phyloP scores from a whole-genome alignment of 2,888 invertebrate genomes.

The Watsonalla binaria region DNA sequence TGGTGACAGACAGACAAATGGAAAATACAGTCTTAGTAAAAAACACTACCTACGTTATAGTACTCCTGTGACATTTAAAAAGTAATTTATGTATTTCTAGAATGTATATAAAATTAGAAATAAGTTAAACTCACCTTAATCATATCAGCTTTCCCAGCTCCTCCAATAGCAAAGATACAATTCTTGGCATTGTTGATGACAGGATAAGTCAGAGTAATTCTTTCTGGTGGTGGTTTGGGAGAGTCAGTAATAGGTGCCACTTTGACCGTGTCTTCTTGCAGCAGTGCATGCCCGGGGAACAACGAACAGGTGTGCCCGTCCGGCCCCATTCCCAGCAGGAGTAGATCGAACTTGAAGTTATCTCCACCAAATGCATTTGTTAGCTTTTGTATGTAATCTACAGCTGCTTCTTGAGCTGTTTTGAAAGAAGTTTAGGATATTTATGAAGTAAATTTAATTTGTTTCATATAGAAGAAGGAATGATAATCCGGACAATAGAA shows the following conservation, averaged over 20 bases:
- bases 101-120: no score
- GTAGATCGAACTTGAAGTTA: slow-evolving; percentile 85
- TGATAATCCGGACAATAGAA: no score
- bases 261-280: slow-evolving; percentile 81
- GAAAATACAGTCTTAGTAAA: no score
- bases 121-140: slow-evolving; percentile 81
- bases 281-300: slow-evolving; percentile 89
- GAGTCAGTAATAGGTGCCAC: slow-evolving; percentile 94
- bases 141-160: slow-evolving; percentile 92
- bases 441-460: not conserved
- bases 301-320: slow-evolving; percentile 99
- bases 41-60: no score
- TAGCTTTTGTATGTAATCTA: slow-evolving; percentile 85
- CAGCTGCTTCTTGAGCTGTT: slow-evolving; percentile 86
- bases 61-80: no score
- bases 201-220: slow-evolving; percentile 95
- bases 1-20: no score
- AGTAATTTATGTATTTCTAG: no score
- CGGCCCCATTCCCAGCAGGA: slow-evolving; percentile 97
- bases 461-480: no score
- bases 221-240: slow-evolving; percentile 95
- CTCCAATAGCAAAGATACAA: slow-evolving; percentile 91
- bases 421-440: slow-evolving; percentile 28
- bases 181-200: slow-evolving; percentile 91
- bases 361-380: slow-evolving; percentile 77